Conservation (phyloP, 1,140 invertebrate genomes). For the Drosophila sturtevanti region DNA sequence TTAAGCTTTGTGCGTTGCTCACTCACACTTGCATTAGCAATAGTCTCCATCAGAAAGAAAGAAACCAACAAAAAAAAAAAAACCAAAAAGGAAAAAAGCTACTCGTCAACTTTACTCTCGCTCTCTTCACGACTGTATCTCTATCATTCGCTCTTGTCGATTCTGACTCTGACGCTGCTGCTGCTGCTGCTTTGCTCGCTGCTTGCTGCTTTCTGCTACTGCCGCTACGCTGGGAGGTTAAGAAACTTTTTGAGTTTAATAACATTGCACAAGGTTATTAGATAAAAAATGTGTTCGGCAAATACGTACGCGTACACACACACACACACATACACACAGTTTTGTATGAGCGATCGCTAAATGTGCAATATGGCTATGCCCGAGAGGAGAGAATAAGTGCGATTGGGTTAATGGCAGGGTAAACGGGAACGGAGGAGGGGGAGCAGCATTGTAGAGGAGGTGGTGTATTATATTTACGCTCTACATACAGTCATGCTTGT, state of each 20-base stretch:
- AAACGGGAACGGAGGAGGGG: background rate
- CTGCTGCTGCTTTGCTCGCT: too few relatives aligned
- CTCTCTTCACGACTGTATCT: background rate
- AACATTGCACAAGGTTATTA: slow-evolving; percentile 83
- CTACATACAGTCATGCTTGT: too few relatives aligned
- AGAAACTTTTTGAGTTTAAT: slow-evolving; percentile 83
- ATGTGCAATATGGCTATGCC: slow-evolving; percentile 12
- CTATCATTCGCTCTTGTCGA: slow-evolving; percentile 11
- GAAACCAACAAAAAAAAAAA: too few relatives aligned
- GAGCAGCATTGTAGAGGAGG: background rate
- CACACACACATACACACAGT: background rate
- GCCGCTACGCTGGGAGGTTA: slow-evolving; percentile 65
- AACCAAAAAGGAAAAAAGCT: background rate
- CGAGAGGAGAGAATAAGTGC: background rate
- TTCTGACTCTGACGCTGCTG: slow-evolving; percentile 19
- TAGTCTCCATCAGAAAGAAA: slow-evolving; percentile 2
- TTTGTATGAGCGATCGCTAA: slow-evolving; percentile 15
- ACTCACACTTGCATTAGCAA: slow-evolving; percentile 57
- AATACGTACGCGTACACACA: slow-evolving; percentile 27
- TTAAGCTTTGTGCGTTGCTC: slow-evolving; percentile 53
- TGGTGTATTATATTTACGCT: slow-evolving; percentile 41
- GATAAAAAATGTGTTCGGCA: slow-evolving; percentile 78
- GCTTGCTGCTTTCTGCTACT: slow-evolving; percentile 12
- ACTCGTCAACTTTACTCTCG: slow-evolving; percentile 1
- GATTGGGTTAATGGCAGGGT: slow-evolving; percentile 8